Conservation (phyloP, 37 sponge, comb jelly and placozoan species). For the Agelas oroides region DNA sequence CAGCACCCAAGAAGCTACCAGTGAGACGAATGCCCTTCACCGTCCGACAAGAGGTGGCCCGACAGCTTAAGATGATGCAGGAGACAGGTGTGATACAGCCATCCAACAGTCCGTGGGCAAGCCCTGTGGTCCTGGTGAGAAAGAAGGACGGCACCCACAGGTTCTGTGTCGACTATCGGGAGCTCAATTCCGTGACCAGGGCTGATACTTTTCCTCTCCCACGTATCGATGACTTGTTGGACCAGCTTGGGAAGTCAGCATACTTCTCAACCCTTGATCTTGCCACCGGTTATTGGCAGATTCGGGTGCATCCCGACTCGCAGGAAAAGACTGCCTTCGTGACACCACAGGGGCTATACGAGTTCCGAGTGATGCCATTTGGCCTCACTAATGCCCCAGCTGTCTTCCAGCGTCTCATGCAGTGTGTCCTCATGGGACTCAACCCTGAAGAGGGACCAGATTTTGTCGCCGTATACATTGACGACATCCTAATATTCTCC, state of each 20-base stretch:
- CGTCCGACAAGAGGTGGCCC: slow-evolving; percentile 36
- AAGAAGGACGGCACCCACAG: slow-evolving; percentile 43
- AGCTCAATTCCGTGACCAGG: slow-evolving; percentile 33
- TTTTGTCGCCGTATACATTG: slow-evolving; percentile 48
- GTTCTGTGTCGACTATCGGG: slow-evolving; percentile 41
- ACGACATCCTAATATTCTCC: slow-evolving; percentile 58
- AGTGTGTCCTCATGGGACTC: slow-evolving; percentile 25
- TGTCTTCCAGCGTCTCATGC: slow-evolving; percentile 41
- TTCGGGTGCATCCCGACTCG: slow-evolving; percentile 30
- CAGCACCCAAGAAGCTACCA: slow-evolving; percentile 36
- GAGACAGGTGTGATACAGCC: slow-evolving; percentile 36
- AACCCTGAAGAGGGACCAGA: slow-evolving; percentile 30
- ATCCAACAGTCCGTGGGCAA: slow-evolving; percentile 44
- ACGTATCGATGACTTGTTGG: too few relatives aligned
- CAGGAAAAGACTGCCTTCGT: slow-evolving; percentile 67
- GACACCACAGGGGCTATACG: slow-evolving; percentile 49
- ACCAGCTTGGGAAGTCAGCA: too few relatives aligned
- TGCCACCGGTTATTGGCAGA: slow-evolving; percentile 54
- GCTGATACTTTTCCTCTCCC: too few relatives aligned
- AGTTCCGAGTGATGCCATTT: slow-evolving; percentile 68
- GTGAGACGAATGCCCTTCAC: slow-evolving; percentile 36
- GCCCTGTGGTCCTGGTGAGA: slow-evolving; percentile 49
- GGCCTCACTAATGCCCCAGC: slow-evolving; percentile 50
- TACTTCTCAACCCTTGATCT: slow-evolving; percentile 48
- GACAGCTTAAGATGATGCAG: slow-evolving; percentile 49